Conservation (phyloP, 2,113 vertebrate species). For the Forbesichthys agassizii region DNA sequence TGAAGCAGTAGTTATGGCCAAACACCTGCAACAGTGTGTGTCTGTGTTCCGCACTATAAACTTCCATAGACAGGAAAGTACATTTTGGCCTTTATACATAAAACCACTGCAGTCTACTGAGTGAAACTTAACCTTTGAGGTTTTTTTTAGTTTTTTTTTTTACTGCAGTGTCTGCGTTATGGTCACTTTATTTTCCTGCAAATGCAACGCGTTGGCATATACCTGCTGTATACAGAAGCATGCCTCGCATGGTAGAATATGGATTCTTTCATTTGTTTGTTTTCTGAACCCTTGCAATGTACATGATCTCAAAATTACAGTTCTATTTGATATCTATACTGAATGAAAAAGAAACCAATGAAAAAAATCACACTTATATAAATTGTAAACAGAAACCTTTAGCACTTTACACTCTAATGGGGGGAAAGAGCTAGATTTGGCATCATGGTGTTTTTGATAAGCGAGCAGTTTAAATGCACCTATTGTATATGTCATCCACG, state of each 20-base stretch:
- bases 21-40: neutral
- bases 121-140: neutral
- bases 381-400: neutral
- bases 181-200: neutral
- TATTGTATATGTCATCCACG: neutral
- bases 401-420: too few relatives aligned
- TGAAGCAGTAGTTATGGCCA: conserved; percentile 2
- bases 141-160: neutral
- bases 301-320: neutral
- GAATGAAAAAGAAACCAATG: too few relatives aligned
- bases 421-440: neutral
- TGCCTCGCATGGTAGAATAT: conserved; percentile 39
- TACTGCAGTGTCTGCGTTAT: neutral
- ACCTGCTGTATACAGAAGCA: conserved; percentile 44
- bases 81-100: neutral
- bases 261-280: conserved; percentile 13
- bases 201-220: neutral
- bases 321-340: too few relatives aligned
- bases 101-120: neutral
- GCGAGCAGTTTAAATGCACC: neutral
- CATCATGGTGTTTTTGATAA: neutral
- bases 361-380: neutral
- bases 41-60: too few relatives aligned
- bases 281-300: neutral
- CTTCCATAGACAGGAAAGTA: too few relatives aligned